Evolutionary conservation across 1,140 invertebrate species (phyloP), one percentile per base, ranked within the genome.

Genomic region (Caenorhabditis elegans): DNA sequence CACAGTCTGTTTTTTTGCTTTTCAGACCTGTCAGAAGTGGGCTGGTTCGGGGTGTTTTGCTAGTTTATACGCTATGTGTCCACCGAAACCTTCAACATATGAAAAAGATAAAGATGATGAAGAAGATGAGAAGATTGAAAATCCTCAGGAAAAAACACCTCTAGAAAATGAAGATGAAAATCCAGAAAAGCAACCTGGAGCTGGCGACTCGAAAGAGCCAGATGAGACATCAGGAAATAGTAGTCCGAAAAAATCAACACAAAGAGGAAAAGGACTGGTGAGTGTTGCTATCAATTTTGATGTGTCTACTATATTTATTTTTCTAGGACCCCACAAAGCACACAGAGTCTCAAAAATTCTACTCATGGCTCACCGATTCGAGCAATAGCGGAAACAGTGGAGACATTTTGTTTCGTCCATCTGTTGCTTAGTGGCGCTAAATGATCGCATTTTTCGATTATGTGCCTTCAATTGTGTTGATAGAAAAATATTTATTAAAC

Each of bases 21-120:
- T n/a, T n/a, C 26, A 80, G 79, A 80, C 48, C 0, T 80, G 79
- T n/a, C 13, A 70, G 34, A 80, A 80, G 47, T 80, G 48, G 79
- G 79, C 47, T 11, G 79, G 53, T 17, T 48, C 43, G 36, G 77
- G 77, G 11, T 78, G 60, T 70, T 70, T 70, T 39, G 31, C 60
- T 1, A 70, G 34, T 11, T n/a, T 70, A 3, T 70, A 70, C 22
- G 60, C 60, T 17, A 70, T 70, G 60, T 70, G 60, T 17, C 60
- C 60, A 2, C 60, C 60, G 0, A 70, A 70, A 39, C 60, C 60
- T 11, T 4, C 4, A 6, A 31, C 60, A 22, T 13, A 6, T 22
- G 60, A 70, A 3, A 70, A 70, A 39, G 15, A 34, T 36, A 34
- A 70, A 17, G 60, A 70, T 4, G 60, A 70, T 39, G 39, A 43